Evolutionary conservation across 2,797 vertebrate species (phyloP).

Genomic region (Chaetodon trifasciatus): DNA sequence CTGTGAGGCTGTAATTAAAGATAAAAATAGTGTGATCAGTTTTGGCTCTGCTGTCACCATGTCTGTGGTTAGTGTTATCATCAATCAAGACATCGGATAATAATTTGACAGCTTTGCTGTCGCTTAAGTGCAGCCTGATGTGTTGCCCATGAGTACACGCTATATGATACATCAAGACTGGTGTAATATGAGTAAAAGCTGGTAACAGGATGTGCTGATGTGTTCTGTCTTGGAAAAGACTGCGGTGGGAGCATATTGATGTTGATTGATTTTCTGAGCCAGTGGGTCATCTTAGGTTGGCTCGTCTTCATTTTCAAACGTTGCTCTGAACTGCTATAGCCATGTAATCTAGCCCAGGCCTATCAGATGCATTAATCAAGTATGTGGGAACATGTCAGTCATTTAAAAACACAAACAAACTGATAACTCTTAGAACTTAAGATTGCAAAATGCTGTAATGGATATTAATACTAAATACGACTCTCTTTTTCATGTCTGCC

Average conservation of each 20-base stretch:
- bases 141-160: conserved; percentile 38
- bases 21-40: not conserved
- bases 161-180: conserved; percentile 43
- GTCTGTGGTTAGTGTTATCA: conserved; percentile 2
- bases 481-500: conserved; percentile 50
- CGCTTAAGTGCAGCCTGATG: conserved; percentile 37
- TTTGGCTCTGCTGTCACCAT: conserved; percentile 10
- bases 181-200: conserved; percentile 80
- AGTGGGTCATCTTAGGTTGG: conserved; percentile 63
- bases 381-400: not conserved
- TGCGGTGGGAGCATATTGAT: conserved; percentile 69
- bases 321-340: conserved; percentile 18
- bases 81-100: conserved; percentile 30
- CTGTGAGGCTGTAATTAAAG: not conserved
- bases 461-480: conserved; percentile 12
- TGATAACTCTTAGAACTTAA: not conserved
- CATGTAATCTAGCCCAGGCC: conserved; percentile 23
- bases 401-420: not conserved
- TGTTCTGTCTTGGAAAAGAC: conserved; percentile 56
- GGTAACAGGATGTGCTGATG: conserved; percentile 80
- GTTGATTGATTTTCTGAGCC: conserved; percentile 74
- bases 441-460: not conserved
- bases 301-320: conserved; percentile 57
- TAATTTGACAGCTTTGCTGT: conserved; percentile 26
- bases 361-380: conserved; percentile 23